phyloP scores from a whole-genome alignment of 2,888 invertebrate genomes.

The Hydraecia micacea region DNA sequence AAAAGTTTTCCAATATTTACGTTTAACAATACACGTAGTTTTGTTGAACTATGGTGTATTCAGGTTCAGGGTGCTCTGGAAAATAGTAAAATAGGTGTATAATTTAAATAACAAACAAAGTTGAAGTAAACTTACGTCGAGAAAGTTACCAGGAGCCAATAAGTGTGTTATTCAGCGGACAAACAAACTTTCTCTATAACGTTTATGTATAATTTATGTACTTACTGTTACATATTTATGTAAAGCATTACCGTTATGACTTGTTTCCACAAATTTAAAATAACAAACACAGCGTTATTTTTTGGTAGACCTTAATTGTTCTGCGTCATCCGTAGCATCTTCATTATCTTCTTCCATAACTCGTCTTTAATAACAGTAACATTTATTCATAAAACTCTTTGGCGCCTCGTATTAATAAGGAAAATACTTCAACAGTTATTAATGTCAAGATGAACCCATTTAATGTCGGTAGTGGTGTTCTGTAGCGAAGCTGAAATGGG shows the following conservation, averaged over 20 bases:
- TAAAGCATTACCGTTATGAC: slow-evolving; percentile 35
- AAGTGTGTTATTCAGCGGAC: slow-evolving; percentile 41
- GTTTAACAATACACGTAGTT: neutral
- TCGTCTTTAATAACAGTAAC: neutral
- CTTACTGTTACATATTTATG: slow-evolving; percentile 57
- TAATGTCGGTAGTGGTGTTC: slow-evolving; percentile 23
- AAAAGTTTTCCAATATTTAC: slow-evolving; percentile 17
- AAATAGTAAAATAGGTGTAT: neutral
- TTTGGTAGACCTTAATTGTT: neutral
- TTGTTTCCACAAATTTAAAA: slow-evolving; percentile 28
- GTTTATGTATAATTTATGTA: slow-evolving; percentile 51
- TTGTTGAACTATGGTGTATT: neutral
- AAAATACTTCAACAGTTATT: slow-evolving; percentile 24
- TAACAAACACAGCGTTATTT: slow-evolving; percentile 4
- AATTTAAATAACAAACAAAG: slow-evolving; percentile 18
- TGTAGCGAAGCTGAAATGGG: slow-evolving; percentile 8
- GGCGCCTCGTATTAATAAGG: slow-evolving; percentile 4
- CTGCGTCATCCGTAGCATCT: neutral
- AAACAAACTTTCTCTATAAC: slow-evolving; percentile 58
- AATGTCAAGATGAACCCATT: slow-evolving; percentile 33
- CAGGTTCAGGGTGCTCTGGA: neutral
- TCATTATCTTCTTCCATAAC: neutral
- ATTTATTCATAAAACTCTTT: slow-evolving; percentile 12
- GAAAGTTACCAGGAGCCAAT: slow-evolving; percentile 50
- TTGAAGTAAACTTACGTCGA: slow-evolving; percentile 32